Evolutionary conservation across 2,113 vertebrate genomes (phyloP).

Genomic region (Jacana jacana): DNA sequence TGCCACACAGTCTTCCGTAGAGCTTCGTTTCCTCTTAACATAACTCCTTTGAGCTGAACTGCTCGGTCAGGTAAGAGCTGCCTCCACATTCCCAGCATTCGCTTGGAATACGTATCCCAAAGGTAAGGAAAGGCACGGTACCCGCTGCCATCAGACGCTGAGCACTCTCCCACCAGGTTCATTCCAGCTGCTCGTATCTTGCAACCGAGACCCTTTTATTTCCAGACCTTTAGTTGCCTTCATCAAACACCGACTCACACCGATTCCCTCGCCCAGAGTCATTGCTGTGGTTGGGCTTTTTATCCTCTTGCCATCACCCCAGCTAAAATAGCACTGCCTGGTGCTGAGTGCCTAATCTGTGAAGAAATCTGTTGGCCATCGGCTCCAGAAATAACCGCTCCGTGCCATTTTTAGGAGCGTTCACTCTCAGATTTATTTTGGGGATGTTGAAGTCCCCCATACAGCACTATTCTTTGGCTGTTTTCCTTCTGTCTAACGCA

Average conservation of each 20-base stretch:
- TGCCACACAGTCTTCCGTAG: rapidly evolving
- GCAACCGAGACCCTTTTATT: not conserved
- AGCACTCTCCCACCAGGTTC: not conserved
- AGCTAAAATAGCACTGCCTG: not conserved
- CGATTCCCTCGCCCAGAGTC: not conserved
- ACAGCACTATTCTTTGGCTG: not conserved
- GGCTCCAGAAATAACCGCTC: not conserved
- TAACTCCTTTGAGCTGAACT: not conserved
- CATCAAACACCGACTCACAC: too few relatives aligned
- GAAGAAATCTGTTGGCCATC: not conserved
- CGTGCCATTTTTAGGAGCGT: not conserved
- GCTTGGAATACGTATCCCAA: not conserved
- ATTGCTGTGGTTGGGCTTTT: not conserved
- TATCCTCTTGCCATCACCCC: not conserved
- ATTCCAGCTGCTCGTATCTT: not conserved
- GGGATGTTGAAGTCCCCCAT: not conserved
- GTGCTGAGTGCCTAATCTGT: not conserved
- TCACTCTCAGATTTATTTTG: not conserved
- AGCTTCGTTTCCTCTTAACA: rapidly evolving
- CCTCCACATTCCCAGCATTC: not conserved
- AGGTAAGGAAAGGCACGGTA: not conserved
- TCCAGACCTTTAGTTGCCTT: not conserved
- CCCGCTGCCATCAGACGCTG: not conserved
- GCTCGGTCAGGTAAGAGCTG: not conserved
- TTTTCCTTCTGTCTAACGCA: not conserved